Base-by-base conservation (phyloP, 2,113 vertebrate genomes). In the Meles meles region DNA sequence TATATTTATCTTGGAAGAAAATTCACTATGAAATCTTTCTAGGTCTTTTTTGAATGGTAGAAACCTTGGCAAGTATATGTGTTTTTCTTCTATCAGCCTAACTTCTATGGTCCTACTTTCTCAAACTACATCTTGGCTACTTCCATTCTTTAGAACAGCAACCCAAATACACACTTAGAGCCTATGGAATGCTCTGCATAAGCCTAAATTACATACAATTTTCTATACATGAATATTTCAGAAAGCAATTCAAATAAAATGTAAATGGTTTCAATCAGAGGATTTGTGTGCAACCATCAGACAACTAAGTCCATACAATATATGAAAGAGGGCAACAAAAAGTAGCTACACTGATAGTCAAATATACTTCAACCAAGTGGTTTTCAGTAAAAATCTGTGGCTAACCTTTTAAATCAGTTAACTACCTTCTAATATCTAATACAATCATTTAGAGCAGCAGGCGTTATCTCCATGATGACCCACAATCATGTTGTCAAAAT, bases 171-270 rank as follows among this genome's bases (percentile, higher is more conserved):
- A 93, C 21, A 89, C 8, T 47, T n/a, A 85, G 74, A 23, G 4
- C 65, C 31, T 92, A 34, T 4, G 39, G 37, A 94, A 65, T 55
- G 86, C 14, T 87, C 31, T 44, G 31, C 20, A 91, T 44, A 87
- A 94, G 44, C 27, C 44, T 18, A 55, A 93, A 55, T 91, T 91
- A 92, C 97, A 92, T 44, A 86, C 14, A 74, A 71, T 34, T 49
- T 74, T n/a, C 90, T 55, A 25, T 9, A 57, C 42, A 76, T 72
- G 72, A 92, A 47, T 93, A 97, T 61, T 83, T 21, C 10, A 97
- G 83, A 93, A 96, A 96, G 34, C 13, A 95, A 81, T 76, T 97
- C 61, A 96, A 95, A 93, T 94, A 84, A 96, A 96, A 89, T 63
- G 86, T 44, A 94, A 92, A n/a, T 57, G 34, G 8, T 52, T 63